Conservation (phyloP, 2,113 vertebrate species). For the Vireo altiloquus region DNA sequence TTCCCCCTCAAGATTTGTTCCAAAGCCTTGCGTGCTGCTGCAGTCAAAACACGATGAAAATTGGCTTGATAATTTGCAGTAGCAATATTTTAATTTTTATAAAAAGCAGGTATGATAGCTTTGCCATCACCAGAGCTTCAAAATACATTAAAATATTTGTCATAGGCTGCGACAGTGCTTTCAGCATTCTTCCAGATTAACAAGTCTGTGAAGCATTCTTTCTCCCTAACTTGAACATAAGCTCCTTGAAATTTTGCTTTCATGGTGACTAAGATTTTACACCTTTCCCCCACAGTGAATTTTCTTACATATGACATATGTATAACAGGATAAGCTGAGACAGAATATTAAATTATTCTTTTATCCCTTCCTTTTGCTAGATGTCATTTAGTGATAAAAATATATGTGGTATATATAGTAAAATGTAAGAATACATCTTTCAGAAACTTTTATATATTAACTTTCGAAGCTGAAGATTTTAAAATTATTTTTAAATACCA, state of each 20-base stretch:
- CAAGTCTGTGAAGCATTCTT: neutral
- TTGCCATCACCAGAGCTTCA: neutral
- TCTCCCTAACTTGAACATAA: neutral
- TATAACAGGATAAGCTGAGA: neutral
- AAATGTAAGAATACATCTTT: neutral
- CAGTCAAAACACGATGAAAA: neutral
- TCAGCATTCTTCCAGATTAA: neutral
- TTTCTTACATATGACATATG: neutral
- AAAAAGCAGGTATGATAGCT: neutral
- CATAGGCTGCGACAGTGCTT: neutral
- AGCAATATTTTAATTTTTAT: neutral
- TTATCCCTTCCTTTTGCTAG: neutral
- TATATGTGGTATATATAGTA: neutral
- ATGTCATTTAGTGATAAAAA: neutral
- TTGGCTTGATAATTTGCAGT: neutral
- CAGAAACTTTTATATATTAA: neutral
- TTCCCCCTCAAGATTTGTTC: neutral
- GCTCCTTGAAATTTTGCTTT: neutral
- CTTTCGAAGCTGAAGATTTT: neutral
- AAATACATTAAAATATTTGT: neutral
- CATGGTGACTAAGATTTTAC: conserved; percentile 1
- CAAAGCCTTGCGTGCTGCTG: neutral
- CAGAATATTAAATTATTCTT: neutral
- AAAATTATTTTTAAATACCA: neutral
- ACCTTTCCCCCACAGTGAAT: neutral